A percentile compares a stretch with the other conserved stretches of the same genome.
These are phyloP conservation scores for Cremastinae sp. DNA, from an alignment of 2,888 invertebrate species.

Conservation along the genomic window DNA sequence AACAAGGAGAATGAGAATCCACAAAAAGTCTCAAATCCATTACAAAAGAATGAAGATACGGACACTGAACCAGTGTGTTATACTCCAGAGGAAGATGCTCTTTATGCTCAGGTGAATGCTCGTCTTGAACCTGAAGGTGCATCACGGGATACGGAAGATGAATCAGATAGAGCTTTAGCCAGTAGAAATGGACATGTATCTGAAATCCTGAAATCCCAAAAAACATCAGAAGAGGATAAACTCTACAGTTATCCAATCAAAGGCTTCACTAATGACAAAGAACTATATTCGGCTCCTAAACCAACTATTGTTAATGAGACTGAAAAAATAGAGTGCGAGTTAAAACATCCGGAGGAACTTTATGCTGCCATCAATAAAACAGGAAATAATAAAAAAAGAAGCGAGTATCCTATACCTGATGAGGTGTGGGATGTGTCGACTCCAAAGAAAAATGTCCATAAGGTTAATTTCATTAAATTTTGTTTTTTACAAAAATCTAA, in stretches of 20 bases:
- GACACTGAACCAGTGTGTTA: conserved; percentile 68
- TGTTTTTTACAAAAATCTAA: no score
- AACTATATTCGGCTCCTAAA: conserved; percentile 74
- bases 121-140: conserved; percentile 69
- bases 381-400: conserved; percentile 71
- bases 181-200: conserved; percentile 62
- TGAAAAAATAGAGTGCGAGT: conserved; percentile 76
- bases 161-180: conserved; percentile 70
- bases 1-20: conserved; percentile 88
- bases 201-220: conserved; percentile 61
- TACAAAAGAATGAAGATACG: conserved; percentile 59
- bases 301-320: conserved; percentile 67
- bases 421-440: conserved; percentile 75
- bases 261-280: conserved; percentile 65
- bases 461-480: conserved; percentile 62
- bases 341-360: conserved; percentile 81
- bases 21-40: conserved; percentile 69
- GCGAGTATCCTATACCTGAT: conserved; percentile 72
- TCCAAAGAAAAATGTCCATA: conserved; percentile 70
- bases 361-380: conserved; percentile 79
- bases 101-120: conserved; percentile 74
- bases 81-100: conserved; percentile 73
- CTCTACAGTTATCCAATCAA: conserved; percentile 63
- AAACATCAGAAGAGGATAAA: conserved; percentile 51
- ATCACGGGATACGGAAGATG: conserved; percentile 77